Percentiles rank a stretch among this genome's conserved stretches.
phyloP scores from a whole-genome alignment of 2,888 invertebrate genomes.

The Chouioia cunea region DNA sequence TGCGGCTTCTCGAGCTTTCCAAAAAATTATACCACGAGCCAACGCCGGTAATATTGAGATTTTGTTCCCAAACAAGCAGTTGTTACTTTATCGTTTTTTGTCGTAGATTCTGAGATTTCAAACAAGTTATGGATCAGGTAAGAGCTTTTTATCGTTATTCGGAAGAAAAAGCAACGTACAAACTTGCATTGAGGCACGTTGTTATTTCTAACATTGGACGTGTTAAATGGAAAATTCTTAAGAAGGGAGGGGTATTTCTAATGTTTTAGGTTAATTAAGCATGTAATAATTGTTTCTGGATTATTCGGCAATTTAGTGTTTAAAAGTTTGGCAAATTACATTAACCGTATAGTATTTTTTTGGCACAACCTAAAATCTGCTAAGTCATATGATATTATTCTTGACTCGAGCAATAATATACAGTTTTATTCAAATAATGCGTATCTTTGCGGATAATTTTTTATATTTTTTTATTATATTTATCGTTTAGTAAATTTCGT shows the following conservation, averaged over 20 bases:
- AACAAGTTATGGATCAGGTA: slow-evolving; percentile 54
- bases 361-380: slow-evolving; percentile 20
- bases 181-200: neutral
- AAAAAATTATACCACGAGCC: slow-evolving; percentile 43
- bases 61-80: slow-evolving; percentile 1
- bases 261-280: too few relatives aligned
- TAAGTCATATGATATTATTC: slow-evolving; percentile 28
- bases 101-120: slow-evolving; percentile 6
- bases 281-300: too few relatives aligned
- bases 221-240: too few relatives aligned
- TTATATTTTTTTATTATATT: neutral
- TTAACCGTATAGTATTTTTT: too few relatives aligned
- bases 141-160: slow-evolving; percentile 20
- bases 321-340: neutral
- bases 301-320: neutral
- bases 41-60: slow-evolving; percentile 7
- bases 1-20: slow-evolving; percentile 57
- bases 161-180: neutral
- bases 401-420: neutral
- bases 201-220: neutral
- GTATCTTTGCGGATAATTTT: neutral
- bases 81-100: neutral
- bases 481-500: neutral
- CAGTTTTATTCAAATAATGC: neutral
- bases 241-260: too few relatives aligned